Evolutionary conservation across 2,888 invertebrate species (phyloP), one percentile per base, ranked within the genome.

Genomic region (Apodemia mormo): DNA sequence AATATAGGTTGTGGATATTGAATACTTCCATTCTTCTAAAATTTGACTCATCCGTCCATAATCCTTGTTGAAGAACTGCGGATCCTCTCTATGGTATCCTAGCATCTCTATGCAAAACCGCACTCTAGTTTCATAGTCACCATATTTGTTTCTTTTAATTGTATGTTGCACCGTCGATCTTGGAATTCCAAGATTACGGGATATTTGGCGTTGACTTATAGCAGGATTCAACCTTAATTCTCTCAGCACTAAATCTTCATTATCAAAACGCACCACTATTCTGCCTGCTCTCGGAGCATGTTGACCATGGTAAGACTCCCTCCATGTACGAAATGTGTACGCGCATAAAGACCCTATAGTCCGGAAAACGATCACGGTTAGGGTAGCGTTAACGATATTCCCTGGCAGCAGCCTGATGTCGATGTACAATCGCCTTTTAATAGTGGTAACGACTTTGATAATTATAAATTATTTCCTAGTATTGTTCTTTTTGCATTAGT

Each of bases 401-500:
- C 33, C 33, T 33, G 33, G 33, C 33, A 33, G 22, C 22, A 22
- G 22, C 22, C 22, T 22, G 22, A 66, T n/a, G 66, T 72, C 30
- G 71, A 68, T 69, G 66, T 73, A 73, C 72, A 76, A 69, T 71
- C 71, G 68, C 73, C 67, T 37, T 68, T 73, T 71, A 69, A 75
- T 70, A 68, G 71, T 71, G 73, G 74, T 67, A 73, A 65, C 70
- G 75, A 75, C 72, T 74, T 68, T 73, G 72, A 72, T 73, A 77
- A 76, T 65, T 77, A 71, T 72, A 76, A 74, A 68, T 65, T 65
- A 64, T 69, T 71, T 72, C 56, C 64, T 33, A 75, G 75, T 70
- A 73, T 76, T 65, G 74, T 76, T 10, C 68, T 76, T 43, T 71
- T 76, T 64, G 76, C 74, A 12, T 52, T 75, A 40, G 74, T 75